Base-by-base conservation (phyloP, 2,113 vertebrate genomes). In the Nycticorax nycticorax region DNA sequence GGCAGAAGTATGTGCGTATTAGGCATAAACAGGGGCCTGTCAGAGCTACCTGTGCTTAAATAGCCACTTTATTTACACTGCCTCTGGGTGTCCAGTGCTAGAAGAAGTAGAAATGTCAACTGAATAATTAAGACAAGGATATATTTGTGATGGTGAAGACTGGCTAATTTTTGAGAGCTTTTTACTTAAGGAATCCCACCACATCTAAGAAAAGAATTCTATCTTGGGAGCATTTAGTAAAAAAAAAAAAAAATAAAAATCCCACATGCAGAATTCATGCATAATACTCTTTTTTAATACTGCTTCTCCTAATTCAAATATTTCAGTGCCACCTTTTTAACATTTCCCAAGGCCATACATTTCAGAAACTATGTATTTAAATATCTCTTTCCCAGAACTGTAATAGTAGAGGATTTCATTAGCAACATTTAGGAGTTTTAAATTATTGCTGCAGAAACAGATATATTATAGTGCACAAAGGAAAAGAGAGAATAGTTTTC, bases 391-490 rank as follows among this genome's bases (percentile, higher is more conserved):
- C 53, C 57, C 50, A 69, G 35, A 79, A 79, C 39, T 63, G 50
- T 85, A 95, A 77, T 92, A 93, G 69, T n/a, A 69, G 21, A 82
- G 8, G 35, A 94, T 95, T 85, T 96, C 22, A 71, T 91, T 92
- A 88, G 82, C 37, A 87, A 28, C 63, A 21, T 89, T 95, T 90
- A 91, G 72, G 69, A 87, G 53, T 87, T 91, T 94, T 79, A 95
- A 93, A 89, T 88, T 85, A 95, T 84, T 81, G 78, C 77, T 57
- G 56, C 66, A 94, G 88, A 93, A 93, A 84, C 14, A 39, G 55
- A 68, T 91, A 57, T 30, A 88, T 87, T 85, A 43, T 15, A 74
- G 16, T 41, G 63, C 72, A 92, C 37, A 87, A 80, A 89, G 18
- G 55, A 91, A 82, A 85, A 89, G 27, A 77, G 22, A 93, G 15